A percentile compares a stretch with the other conserved stretches of the same genome.
Conservation (phyloP, 1,140 invertebrate genomes). For the Drosophila ambigua region DNA sequence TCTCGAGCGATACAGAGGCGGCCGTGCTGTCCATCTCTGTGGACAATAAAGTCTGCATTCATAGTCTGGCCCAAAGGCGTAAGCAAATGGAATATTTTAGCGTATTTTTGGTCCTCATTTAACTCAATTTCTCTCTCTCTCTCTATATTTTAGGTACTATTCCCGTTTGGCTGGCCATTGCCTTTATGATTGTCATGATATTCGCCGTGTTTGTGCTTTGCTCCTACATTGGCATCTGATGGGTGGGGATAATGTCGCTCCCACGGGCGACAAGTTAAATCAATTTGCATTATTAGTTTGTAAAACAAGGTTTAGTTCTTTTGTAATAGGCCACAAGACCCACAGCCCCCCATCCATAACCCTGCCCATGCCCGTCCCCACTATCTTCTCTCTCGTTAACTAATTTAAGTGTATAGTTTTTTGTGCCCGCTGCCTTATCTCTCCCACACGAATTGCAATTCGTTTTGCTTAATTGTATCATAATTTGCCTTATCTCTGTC, state of each 20-base stretch:
- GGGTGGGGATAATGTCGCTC: neutral
- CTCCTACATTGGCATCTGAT: slow-evolving; percentile 92
- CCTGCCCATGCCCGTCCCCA: neutral
- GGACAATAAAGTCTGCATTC: slow-evolving; percentile 96
- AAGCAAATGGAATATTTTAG: slow-evolving; percentile 74
- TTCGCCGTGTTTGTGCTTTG: slow-evolving; percentile 91
- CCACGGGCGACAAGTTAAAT: slow-evolving; percentile 32
- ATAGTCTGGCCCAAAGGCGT: slow-evolving; percentile 93
- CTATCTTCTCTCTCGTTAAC: slow-evolving; percentile 34
- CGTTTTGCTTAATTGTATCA: slow-evolving; percentile 30
- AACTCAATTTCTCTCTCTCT: slow-evolving; percentile 1
- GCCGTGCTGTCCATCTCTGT: slow-evolving; percentile 97
- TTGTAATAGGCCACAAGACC: slow-evolving; percentile 16
- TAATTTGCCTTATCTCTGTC: slow-evolving; percentile 21
- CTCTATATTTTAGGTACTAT: slow-evolving; percentile 86
- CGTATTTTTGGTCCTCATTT: neutral
- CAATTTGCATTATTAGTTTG: slow-evolving; percentile 68
- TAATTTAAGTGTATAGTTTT: slow-evolving; percentile 70
- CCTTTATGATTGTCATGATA: slow-evolving; percentile 89
- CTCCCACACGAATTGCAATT: slow-evolving; percentile 41
- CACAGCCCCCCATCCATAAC: neutral
- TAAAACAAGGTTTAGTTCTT: slow-evolving; percentile 60
- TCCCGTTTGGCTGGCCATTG: slow-evolving; percentile 90
- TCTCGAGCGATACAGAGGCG: slow-evolving; percentile 90
- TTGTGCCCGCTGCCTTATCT: slow-evolving; percentile 66